These are phyloP conservation scores for Chrosomus eos DNA, from an alignment of 2,797 vertebrate genomes.

Conservation along the genomic window DNA sequence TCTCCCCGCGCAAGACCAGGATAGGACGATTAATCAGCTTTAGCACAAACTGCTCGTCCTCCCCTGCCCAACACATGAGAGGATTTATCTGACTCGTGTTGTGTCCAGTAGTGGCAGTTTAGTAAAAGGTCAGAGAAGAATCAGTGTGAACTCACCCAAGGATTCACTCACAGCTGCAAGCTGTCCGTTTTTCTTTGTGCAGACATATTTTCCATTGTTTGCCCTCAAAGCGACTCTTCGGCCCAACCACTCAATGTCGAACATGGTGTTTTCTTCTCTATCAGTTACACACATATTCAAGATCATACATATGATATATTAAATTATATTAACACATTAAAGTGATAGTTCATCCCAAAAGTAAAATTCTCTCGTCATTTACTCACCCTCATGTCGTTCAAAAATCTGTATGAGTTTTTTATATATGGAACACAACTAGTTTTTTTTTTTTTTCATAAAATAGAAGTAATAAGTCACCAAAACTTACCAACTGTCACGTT, in stretches of 20 bases:
- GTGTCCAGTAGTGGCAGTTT: neutral
- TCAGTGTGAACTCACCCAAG: slow-evolving; percentile 79
- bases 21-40: slow-evolving; percentile 97
- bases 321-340: neutral
- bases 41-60: slow-evolving; percentile 89
- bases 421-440: no score
- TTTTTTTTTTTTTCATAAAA: no score
- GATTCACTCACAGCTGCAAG: slow-evolving; percentile 89
- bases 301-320: neutral
- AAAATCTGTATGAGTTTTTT: neutral
- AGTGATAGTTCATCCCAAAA: neutral
- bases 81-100: neutral
- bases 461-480: no score
- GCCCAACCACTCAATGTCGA: slow-evolving; percentile 92
- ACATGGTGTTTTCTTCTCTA: slow-evolving; percentile 90
- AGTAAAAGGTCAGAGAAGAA: neutral
- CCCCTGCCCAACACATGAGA: slow-evolving; percentile 73
- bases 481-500: no score
- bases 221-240: slow-evolving; percentile 89
- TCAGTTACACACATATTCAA: neutral
- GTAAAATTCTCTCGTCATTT: neutral
- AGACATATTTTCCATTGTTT: slow-evolving; percentile 92
- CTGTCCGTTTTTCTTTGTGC: slow-evolving; percentile 95
- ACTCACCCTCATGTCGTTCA: neutral
- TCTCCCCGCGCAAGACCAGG: slow-evolving; percentile 89